Percentiles rank a stretch among this genome's conserved stretches.
These are phyloP conservation scores for Oreocharis arfaki DNA, from an alignment of 2,113 vertebrate species.

Conservation along the genomic window DNA sequence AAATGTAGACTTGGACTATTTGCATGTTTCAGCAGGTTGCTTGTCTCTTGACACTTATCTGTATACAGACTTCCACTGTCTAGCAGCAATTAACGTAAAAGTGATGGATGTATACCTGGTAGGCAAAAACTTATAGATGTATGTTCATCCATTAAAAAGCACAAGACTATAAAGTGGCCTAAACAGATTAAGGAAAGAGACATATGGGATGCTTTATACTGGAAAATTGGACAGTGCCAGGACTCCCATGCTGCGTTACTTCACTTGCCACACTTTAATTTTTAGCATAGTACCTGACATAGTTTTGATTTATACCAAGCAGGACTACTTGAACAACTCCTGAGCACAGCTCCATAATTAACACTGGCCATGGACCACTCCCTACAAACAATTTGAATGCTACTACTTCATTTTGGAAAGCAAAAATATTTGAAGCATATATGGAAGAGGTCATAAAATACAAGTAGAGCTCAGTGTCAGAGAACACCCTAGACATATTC, in stretches of 20 bases:
- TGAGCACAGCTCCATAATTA: not conserved
- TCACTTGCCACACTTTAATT: not conserved
- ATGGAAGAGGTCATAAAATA: not conserved
- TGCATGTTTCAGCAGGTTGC: conserved; percentile 56
- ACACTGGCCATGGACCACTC: not conserved
- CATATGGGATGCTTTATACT: not conserved
- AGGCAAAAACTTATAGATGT: conserved; percentile 27
- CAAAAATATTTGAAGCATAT: not conserved
- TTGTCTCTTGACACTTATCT: conserved; percentile 44
- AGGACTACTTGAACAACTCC: not conserved
- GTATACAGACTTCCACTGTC: not conserved
- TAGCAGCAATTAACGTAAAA: conserved; percentile 60
- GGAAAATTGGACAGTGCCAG: not conserved
- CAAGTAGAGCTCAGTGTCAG: not conserved
- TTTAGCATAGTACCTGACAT: not conserved
- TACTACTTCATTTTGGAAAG: not conserved
- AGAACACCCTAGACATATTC: not conserved
- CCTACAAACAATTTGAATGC: not conserved
- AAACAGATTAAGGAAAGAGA: conserved; percentile 44
- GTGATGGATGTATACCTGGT: conserved; percentile 40
- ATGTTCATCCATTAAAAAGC: not conserved
- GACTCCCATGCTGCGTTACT: not conserved
- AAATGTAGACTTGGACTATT: conserved; percentile 40
- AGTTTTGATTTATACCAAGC: not conserved
- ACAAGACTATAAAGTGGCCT: conserved; percentile 30